Base-by-base conservation (phyloP, 2,888 invertebrate species). In the Tryphoninae sp. region DNA sequence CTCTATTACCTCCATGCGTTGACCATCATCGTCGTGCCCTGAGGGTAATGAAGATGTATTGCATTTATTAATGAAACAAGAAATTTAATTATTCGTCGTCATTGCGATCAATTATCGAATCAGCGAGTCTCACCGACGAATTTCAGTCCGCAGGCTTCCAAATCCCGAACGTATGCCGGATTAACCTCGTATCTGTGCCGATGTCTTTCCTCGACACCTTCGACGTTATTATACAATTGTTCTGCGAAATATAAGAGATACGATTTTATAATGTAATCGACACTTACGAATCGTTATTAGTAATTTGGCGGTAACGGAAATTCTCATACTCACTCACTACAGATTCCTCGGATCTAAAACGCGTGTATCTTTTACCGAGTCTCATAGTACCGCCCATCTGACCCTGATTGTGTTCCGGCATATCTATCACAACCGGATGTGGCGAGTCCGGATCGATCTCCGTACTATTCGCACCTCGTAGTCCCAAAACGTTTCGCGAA, bases 121-220 rank as follows among this genome's bases (percentile, higher is more conserved):
- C 53, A 69, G 40, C 64, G 19, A 67, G 22, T 49, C 92, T 88
- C 87, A 94, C 96, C 97, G 40, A 99, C 98, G 93, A 99, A 99
- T 84, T 94, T 95, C 88, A 99, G 93, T 0, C 99, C 99, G 40
- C 95, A 94, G 55, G 94, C 94, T 91, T 98, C 97, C 40, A 99
- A 93, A 33, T 95, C 93, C 11, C 94, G 92, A 13, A 98, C 96
- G 91, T 96, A 96, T 62, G 95, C 94, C 0, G 98, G 98, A 93
- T 99, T 99, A 0, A 99, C 98, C 93, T 99, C 99, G 90, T 98
- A 99, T 26, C 99, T 94, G 92, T 99, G 99, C 67, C 99, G 93
- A 92, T 99, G 99, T 4, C 99, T 94, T 92, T 99, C 99, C 88
- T 98, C 97, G 73, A 99, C 95, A 72, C 92, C 92, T 11, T 95